Evolutionary conservation across 2,797 vertebrate species (phyloP).

Genomic region (Spinus olivaceus): DNA sequence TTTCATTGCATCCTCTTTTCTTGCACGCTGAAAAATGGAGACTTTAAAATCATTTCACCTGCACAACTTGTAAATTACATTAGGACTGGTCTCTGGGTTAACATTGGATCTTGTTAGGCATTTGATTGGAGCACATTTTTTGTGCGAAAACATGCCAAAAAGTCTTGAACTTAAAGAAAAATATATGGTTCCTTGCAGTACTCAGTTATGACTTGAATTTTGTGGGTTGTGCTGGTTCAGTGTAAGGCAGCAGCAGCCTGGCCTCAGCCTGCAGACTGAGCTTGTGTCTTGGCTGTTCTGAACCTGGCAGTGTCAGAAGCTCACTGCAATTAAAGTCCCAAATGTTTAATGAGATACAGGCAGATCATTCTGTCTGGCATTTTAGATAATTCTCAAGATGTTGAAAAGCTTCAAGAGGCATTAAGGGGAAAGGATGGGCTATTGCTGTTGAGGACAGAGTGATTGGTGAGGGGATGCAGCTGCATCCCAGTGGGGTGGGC

Average conservation of each 20-base stretch:
- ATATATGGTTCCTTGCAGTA: not conserved
- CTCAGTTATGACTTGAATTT: not conserved
- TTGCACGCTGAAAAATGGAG: not conserved
- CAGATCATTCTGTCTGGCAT: not conserved
- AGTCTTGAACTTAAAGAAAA: not conserved
- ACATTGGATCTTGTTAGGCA: not conserved
- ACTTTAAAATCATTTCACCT: not conserved
- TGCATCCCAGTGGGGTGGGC: too few species aligned
- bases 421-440: not conserved
- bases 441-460: not conserved
- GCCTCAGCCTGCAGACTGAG: not conserved
- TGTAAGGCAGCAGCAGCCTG: not conserved
- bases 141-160: not conserved
- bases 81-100: not conserved
- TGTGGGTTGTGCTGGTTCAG: not conserved
- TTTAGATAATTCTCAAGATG: not conserved
- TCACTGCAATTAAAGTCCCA: not conserved
- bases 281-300: not conserved
- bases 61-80: fast-evolving
- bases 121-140: not conserved
- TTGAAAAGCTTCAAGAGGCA: not conserved
- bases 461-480: not conserved
- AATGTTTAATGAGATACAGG: not conserved
- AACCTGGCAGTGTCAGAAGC: not conserved
- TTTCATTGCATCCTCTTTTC: not conserved